A percentile compares a stretch with the other conserved stretches of the same genome.
Conservation (phyloP, 2,888 invertebrate species). For the Diplolepis rosae region DNA sequence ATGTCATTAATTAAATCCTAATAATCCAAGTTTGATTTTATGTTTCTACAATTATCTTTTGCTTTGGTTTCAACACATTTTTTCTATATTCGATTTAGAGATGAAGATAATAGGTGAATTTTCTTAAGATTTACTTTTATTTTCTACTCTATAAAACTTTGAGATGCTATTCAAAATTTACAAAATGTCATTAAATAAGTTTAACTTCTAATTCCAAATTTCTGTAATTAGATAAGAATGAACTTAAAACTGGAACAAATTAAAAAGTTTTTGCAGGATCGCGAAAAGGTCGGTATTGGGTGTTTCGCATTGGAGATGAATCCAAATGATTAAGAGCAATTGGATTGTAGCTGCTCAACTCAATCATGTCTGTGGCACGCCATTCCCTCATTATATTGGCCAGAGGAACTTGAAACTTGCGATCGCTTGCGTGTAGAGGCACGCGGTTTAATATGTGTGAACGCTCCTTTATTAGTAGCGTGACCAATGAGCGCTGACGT, state of each 20-base stretch:
- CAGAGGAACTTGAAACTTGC: constrained; percentile 45
- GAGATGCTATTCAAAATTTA: too few relatives aligned
- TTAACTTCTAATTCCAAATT: too few relatives aligned
- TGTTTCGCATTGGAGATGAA: constrained; percentile 60
- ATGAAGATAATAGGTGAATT: too few relatives aligned
- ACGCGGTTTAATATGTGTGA: constrained; percentile 69
- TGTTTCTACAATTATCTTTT: too few relatives aligned
- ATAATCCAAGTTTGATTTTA: too few relatives aligned
- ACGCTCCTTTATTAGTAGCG: constrained; percentile 73
- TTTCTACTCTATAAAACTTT: too few relatives aligned
- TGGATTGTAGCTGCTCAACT: constrained; percentile 69
- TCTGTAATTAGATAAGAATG: too few relatives aligned
- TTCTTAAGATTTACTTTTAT: too few relatives aligned
- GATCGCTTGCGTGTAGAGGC: constrained; percentile 56
- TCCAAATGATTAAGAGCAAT: constrained; percentile 72
- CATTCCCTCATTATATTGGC: constrained; percentile 72
- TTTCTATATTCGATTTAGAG: too few relatives aligned
- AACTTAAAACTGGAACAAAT: neutral
- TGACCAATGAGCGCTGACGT: constrained; percentile 72
- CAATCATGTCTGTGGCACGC: constrained; percentile 71
- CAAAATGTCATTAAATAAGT: too few relatives aligned
- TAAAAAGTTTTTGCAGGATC: constrained; percentile 40
- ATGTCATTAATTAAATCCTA: too few relatives aligned
- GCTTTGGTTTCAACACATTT: too few relatives aligned
- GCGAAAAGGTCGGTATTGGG: constrained; percentile 46